phyloP scores from a whole-genome alignment of 2,113 vertebrate genomes.

The Oreotrochilus melanogaster region DNA sequence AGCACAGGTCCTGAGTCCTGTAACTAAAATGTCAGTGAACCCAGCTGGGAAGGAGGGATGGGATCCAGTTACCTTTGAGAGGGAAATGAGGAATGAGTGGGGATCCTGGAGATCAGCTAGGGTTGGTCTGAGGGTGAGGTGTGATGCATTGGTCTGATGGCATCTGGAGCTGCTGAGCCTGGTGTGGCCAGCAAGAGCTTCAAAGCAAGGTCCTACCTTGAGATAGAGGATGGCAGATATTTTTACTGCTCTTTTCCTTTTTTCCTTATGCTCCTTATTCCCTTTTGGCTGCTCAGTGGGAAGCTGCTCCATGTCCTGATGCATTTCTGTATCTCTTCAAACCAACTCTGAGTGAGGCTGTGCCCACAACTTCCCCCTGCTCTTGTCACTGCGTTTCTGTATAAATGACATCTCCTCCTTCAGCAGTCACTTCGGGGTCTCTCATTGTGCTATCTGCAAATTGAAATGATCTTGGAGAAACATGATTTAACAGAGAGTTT shows the following conservation, averaged over 20 bases:
- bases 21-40: not conserved
- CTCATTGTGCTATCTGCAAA: not conserved
- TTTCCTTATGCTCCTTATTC: not conserved
- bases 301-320: not conserved
- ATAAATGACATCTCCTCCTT: not conserved
- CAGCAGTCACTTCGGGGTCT: not conserved
- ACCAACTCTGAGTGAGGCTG: not conserved
- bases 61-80: not conserved
- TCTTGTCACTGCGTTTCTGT: not conserved
- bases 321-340: not conserved
- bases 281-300: rapidly evolving
- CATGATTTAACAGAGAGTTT: not conserved
- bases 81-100: not conserved
- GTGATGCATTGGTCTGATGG: not conserved
- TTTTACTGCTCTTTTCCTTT: not conserved
- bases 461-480: not conserved
- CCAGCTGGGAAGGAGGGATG: not conserved
- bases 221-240: rapidly evolving
- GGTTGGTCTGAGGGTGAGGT: not conserved
- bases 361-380: rapidly evolving
- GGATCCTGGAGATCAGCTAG: not conserved
- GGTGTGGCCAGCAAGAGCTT: not conserved
- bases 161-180: no score
- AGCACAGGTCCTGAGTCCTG: not conserved
- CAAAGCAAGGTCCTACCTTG: not conserved